Evolutionary conservation across 30 jellyfish, hydroid and myxozoan genomes (phyloP).

Genomic region (Turritopsis dohrnii): DNA sequence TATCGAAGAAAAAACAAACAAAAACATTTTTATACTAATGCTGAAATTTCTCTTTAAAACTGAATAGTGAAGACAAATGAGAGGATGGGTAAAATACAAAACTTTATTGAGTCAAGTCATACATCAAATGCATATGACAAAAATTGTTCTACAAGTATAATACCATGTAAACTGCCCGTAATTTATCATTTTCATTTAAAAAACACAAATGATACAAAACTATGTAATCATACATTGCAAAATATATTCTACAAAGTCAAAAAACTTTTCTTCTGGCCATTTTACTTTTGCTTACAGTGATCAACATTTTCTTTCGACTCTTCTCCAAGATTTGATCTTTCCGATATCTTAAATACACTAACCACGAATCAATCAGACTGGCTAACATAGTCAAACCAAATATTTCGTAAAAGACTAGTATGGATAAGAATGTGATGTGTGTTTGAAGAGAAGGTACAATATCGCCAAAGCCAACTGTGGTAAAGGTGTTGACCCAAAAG

Average conservation of each 20-base stretch:
- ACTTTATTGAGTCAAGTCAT: no score
- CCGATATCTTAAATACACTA: slow-evolving; percentile 53
- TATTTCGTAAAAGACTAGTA: slow-evolving; percentile 49
- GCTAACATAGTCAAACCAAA: slow-evolving; percentile 45
- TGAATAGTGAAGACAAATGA: no score
- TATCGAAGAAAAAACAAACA: no score
- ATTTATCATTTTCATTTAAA: no score
- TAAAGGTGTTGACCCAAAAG: slow-evolving; percentile 51
- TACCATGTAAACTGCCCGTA: no score
- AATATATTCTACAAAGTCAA: no score
- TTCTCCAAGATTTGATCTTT: slow-evolving; percentile 27
- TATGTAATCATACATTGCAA: no score
- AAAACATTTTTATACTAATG: no score
- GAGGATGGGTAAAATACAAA: no score
- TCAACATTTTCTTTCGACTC: slow-evolving; percentile 10
- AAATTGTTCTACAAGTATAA: no score
- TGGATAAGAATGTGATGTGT: neutral
- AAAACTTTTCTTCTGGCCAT: neutral
- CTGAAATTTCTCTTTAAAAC: no score
- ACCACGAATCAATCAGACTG: slow-evolving; percentile 38
- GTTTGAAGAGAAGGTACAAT: slow-evolving; percentile 10
- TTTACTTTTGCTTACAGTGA: neutral
- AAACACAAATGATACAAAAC: neutral
- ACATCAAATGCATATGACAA: no score
- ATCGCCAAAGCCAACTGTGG: slow-evolving; percentile 66